Evolutionary conservation across 2,888 invertebrate genomes (phyloP), one percentile per base, ranked within the genome.

Genomic region (Mimas tiliae): DNA sequence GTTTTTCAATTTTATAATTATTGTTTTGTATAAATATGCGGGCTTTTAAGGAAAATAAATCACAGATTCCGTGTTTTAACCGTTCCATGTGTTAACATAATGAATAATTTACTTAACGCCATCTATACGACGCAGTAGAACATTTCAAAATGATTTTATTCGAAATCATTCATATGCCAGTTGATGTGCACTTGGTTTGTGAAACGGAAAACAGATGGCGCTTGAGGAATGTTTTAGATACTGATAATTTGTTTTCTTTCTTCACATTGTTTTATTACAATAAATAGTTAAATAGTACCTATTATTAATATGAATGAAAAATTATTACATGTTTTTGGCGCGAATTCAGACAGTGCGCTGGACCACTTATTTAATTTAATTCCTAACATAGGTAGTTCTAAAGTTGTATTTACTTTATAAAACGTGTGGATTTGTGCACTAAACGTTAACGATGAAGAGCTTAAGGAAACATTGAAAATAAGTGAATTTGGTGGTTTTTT

Each of bases 1-100:
- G 90, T 82, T 38, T 63, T 64, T 34, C n/a, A n/a, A n/a, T n/a
- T n/a, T n/a, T n/a, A n/a, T 62, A 16, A 27, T 11, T 51, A 51
- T 38, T 51, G 16, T 47, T 14, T 27, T 27, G 21, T 19, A 1
- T 12, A 16, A 11, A 19, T 42, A 4, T 27, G 27, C 27, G 27
- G 19, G 27, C 48, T 7, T 21, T 14, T 7, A 14, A 63, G 7
- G 16, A 48, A 14, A n/a, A 34, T 16, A 16, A 34, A 38, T 8
- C 27, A 27, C 27, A 27, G 16, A 16, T 16, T 3, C 16, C 27
- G 16, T 9, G 55, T 14, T 16, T 55, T 38, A 8, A 1, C 7
- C 7, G 34, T 6, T 34, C 3, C 34, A 21, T 21, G 14, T 45
- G 16, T 48, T 16, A 16, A 4, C 27, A 50, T 19, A 19, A 11